Percentiles rank a stretch among this genome's conserved stretches.
Conservation (phyloP, 2,113 vertebrate genomes). For the Odocoileus hemionus region DNA sequence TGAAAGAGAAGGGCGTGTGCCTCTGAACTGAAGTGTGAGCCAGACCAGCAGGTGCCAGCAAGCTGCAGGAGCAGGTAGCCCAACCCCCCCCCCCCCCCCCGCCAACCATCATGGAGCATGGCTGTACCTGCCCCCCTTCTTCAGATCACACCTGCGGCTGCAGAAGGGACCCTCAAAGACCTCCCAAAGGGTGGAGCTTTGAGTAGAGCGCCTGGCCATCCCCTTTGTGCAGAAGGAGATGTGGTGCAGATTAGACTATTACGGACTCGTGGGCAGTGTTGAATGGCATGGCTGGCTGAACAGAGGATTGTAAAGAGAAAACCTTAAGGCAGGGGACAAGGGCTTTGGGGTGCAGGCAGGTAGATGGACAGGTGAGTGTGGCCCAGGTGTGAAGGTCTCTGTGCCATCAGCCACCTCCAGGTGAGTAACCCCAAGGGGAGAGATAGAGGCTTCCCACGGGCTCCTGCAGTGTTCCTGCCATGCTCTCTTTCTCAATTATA, state of each 20-base stretch:
- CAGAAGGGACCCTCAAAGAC: rapidly evolving
- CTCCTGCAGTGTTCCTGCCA: not conserved
- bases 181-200: not conserved
- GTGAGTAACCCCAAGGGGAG: not conserved
- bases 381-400: not conserved
- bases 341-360: rapidly evolving
- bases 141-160: not conserved
- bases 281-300: not conserved
- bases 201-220: rapidly evolving
- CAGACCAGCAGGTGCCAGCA: too few relatives aligned
- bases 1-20: not conserved
- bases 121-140: not conserved
- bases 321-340: not conserved
- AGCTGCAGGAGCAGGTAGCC: not conserved
- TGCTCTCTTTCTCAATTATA: not conserved
- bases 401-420: not conserved
- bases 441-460: rapidly evolving
- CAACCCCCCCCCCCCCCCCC: not conserved
- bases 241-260: rapidly evolving
- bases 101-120: rapidly evolving
- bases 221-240: too few relatives aligned
- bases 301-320: too few relatives aligned
- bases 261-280: rapidly evolving
- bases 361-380: not conserved
- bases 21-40: not conserved